These are phyloP conservation scores for Babylonia areolata DNA, from an alignment of 1,140 invertebrate genomes.

Conservation along the genomic window DNA sequence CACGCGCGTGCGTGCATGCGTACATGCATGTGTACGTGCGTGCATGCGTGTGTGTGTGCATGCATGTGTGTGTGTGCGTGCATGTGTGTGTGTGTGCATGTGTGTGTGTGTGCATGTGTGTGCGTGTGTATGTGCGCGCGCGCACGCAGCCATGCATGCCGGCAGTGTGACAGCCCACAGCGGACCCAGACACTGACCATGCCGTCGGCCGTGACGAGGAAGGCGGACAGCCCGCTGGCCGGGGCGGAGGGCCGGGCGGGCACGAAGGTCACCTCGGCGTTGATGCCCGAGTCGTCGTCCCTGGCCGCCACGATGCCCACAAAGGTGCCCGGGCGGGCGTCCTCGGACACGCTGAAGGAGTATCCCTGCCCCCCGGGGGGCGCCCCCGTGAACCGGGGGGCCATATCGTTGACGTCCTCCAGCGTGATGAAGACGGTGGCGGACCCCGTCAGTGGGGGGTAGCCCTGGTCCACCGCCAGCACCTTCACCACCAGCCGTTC, in stretches of 20 bases:
- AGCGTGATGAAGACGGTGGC: slow-evolving; percentile 85
- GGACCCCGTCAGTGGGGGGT: slow-evolving; percentile 46
- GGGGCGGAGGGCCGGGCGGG: slow-evolving; percentile 78
- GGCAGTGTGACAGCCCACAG: no score
- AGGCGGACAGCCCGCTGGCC: slow-evolving; percentile 73
- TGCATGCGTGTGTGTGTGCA: no score
- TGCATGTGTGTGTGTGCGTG: no score
- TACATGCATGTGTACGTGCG: no score
- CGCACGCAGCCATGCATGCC: no score
- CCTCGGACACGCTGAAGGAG: slow-evolving; percentile 49
- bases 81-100: no score
- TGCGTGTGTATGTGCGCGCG: no score
- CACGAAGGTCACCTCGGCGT: slow-evolving; percentile 58
- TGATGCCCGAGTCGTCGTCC: slow-evolving; percentile 86
- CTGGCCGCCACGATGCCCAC: slow-evolving; percentile 65
- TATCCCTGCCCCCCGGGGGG: slow-evolving; percentile 34
- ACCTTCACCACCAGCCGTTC: slow-evolving; percentile 47
- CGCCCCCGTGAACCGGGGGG: slow-evolving; percentile 87
- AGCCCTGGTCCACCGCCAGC: slow-evolving; percentile 46
- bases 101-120: no score
- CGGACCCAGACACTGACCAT: slow-evolving; percentile 82
- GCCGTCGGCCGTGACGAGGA: slow-evolving; percentile 87
- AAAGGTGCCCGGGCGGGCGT: slow-evolving; percentile 40
- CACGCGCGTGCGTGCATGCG: no score
- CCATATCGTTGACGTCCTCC: slow-evolving; percentile 94